Percentiles rank a stretch among this genome's conserved stretches.
Evolutionary conservation across 2,797 vertebrate genomes (phyloP).

Genomic region (Knipowitschia caucasica): DNA sequence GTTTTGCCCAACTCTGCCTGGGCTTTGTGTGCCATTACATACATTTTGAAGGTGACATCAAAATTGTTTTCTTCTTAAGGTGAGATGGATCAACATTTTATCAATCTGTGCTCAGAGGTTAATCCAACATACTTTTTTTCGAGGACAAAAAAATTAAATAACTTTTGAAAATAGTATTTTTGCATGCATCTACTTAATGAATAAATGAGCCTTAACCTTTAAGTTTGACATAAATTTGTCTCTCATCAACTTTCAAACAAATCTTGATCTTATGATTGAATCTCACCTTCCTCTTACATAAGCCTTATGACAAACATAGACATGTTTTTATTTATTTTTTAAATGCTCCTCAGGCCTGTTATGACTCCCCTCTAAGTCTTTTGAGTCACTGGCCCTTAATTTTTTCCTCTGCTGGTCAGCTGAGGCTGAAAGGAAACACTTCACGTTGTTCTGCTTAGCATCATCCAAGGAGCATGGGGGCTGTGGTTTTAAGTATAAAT

Average conservation of each 20-base stretch:
- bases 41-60: conserved; percentile 6
- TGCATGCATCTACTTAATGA: too few species aligned
- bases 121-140: conserved; percentile 15
- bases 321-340: too few species aligned
- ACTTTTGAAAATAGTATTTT: too few species aligned
- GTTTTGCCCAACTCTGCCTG: neutral
- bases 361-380: conserved; percentile 23
- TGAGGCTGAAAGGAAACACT: conserved; percentile 31
- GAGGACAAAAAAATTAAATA: too few species aligned
- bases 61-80: conserved; percentile 1
- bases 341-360: conserved; percentile 10
- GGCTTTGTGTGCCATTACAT: conserved; percentile 1
- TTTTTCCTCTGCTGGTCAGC: conserved; percentile 18
- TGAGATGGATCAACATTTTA: conserved; percentile 21
- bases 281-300: conserved; percentile 21
- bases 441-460: conserved; percentile 35
- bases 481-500: conserved; percentile 11
- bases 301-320: conserved; percentile 4
- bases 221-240: neutral
- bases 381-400: conserved; percentile 17
- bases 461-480: conserved; percentile 36
- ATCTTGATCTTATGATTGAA: conserved; percentile 1
- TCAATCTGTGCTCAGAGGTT: conserved; percentile 20
- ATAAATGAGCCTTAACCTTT: too few species aligned
- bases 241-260: conserved; percentile 28